Conservation (phyloP, 2,888 invertebrate genomes). For the Mimas tiliae region DNA sequence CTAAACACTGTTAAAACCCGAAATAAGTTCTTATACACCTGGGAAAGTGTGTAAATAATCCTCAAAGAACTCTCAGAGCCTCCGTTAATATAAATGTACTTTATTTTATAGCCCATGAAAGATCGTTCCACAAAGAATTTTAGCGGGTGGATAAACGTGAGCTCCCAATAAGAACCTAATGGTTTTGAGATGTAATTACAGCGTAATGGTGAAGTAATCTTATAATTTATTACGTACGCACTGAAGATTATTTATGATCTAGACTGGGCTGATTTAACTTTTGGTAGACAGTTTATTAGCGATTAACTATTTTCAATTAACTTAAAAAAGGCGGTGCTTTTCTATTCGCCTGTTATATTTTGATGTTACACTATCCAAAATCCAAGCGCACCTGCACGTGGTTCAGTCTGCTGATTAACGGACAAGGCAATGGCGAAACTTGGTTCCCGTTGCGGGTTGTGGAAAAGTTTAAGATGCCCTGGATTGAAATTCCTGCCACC, state of each 20-base stretch:
- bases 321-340: no score
- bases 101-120: constrained; percentile 40
- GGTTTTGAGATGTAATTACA: constrained; percentile 29
- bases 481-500: no score
- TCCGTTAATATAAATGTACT: constrained; percentile 36
- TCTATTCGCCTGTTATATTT: no score
- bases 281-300: not conserved
- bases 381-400: no score
- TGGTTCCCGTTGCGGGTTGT: no score
- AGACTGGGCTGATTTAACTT: constrained; percentile 6
- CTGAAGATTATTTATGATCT: constrained; percentile 20
- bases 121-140: constrained; percentile 32
- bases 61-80: constrained; percentile 28
- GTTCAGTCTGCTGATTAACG: no score
- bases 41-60: constrained; percentile 33
- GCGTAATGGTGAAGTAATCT: constrained; percentile 28
- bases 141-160: constrained; percentile 28
- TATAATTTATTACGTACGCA: constrained; percentile 25
- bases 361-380: no score
- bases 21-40: constrained; percentile 32
- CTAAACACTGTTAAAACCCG: constrained; percentile 28
- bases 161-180: constrained; percentile 26
- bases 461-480: no score
- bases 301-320: not conserved
- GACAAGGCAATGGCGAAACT: no score